Conservation (phyloP, 1,140 invertebrate species). For the Psilanteris sp. region DNA sequence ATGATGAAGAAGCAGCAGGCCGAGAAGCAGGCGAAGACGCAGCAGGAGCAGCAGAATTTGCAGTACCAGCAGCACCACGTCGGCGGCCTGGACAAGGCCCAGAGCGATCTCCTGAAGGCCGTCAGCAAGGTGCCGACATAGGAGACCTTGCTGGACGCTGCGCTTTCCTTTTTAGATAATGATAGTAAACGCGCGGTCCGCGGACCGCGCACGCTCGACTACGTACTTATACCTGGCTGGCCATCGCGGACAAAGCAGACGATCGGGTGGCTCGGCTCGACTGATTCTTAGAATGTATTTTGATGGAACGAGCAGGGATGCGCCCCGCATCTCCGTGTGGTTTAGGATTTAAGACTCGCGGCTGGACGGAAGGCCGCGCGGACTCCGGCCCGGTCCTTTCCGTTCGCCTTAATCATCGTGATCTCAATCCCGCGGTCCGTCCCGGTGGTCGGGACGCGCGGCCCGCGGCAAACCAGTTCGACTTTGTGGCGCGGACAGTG, state of each 20-base stretch:
- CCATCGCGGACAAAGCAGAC: conserved; percentile 39
- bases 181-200: conserved; percentile 44
- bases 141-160: conserved; percentile 70
- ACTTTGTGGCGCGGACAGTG: background rate
- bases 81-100: conserved; percentile 83
- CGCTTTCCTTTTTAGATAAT: conserved; percentile 70
- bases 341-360: conserved; percentile 19
- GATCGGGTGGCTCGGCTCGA: conserved; percentile 63
- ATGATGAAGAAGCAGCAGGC: conserved; percentile 93
- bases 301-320: conserved; percentile 46
- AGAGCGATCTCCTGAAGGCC: conserved; percentile 83
- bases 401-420: conserved; percentile 20
- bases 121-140: conserved; percentile 85
- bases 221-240: conserved; percentile 72
- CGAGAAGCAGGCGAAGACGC: conserved; percentile 89
- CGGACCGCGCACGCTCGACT: conserved; percentile 62
- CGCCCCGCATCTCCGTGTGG: conserved; percentile 1
- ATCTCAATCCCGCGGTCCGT: conserved; percentile 37
- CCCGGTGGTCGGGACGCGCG: too few relatives aligned
- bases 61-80: conserved; percentile 84
- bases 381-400: background rate
- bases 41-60: conserved; percentile 80
- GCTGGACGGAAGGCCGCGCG: conserved; percentile 5
- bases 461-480: too few relatives aligned
- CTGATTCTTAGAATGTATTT: conserved; percentile 74